Evolutionary conservation across 2,113 vertebrate species (phyloP).

Genomic region (Periophthalmodon schlosseri): DNA sequence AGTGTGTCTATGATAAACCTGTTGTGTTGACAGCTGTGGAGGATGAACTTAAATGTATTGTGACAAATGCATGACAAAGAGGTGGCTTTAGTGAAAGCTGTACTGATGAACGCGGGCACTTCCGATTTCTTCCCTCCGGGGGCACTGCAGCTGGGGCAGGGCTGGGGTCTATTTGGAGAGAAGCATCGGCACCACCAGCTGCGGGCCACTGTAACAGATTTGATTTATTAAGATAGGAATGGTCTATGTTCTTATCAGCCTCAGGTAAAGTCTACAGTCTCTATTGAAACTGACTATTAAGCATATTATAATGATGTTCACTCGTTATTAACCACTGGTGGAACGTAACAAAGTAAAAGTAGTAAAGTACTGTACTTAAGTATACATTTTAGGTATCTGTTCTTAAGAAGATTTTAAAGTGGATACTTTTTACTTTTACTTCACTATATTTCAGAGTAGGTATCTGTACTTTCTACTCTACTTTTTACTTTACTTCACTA

Average conservation of each 20-base stretch:
- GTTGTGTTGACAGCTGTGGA: conserved; percentile 62
- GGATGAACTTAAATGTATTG: conserved; percentile 71
- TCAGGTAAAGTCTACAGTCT: not conserved
- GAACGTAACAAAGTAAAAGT: too few relatives aligned
- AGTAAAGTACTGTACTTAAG: too few relatives aligned
- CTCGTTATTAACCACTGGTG: too few relatives aligned
- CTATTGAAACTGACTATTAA: not conserved
- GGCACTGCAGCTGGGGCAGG: conserved; percentile 22
- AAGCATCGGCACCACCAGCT: conserved; percentile 36
- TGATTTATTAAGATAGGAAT: conserved; percentile 45
- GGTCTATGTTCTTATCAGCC: not conserved
- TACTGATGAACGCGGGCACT: conserved; percentile 72
- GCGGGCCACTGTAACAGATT: conserved; percentile 26
- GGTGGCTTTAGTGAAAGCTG: conserved; percentile 72
- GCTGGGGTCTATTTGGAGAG: conserved; percentile 5
- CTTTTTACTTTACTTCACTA: too few relatives aligned
- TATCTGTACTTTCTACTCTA: too few relatives aligned
- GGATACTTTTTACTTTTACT: too few relatives aligned
- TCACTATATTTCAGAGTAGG: too few relatives aligned
- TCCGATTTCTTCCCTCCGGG: conserved; percentile 51
- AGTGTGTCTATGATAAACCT: conserved; percentile 53
- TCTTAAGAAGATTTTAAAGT: too few relatives aligned
- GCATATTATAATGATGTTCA: too few relatives aligned
- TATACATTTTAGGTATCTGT: too few relatives aligned
- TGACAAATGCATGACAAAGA: conserved; percentile 66